Evolutionary conservation across 35 echinoderm and acorn worm genomes (phyloP).

Genomic region (Ptychodera flava): DNA sequence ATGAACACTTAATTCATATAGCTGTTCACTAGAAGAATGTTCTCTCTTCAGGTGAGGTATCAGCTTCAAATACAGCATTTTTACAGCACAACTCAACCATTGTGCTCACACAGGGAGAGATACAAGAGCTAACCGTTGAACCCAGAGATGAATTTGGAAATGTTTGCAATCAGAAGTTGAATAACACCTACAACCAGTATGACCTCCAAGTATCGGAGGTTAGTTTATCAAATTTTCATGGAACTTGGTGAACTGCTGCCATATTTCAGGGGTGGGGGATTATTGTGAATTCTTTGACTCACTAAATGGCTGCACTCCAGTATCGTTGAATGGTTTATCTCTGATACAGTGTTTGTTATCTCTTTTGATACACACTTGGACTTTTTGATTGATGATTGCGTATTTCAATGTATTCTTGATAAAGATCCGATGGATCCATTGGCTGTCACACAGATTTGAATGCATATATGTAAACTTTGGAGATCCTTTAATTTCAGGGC

Average conservation of each 20-base stretch:
- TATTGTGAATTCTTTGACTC: background rate
- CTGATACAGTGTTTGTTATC: background rate
- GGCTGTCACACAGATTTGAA: no score
- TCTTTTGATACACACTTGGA: no score
- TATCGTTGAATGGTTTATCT: background rate
- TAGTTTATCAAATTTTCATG: conserved; percentile 2
- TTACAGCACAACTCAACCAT: conserved; percentile 81
- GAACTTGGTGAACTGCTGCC: background rate
- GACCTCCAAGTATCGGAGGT: conserved; percentile 70
- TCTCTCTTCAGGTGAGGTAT: conserved; percentile 56
- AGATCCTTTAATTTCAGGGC: no score
- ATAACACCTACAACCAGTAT: conserved; percentile 45
- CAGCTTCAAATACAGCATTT: conserved; percentile 79
- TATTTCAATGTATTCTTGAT: no score
- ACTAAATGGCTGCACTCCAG: background rate
- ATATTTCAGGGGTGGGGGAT: background rate
- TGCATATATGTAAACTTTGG: no score
- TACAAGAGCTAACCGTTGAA: conserved; percentile 55
- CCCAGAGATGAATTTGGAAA: conserved; percentile 83
- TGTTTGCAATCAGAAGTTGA: conserved; percentile 49
- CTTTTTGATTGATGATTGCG: no score
- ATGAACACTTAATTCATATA: no score
- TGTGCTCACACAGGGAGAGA: conserved; percentile 38
- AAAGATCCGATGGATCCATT: no score
- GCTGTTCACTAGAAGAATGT: no score